Evolutionary conservation across 2,888 invertebrate genomes (phyloP), one percentile per base, ranked within the genome.

Genomic region (Vesta saturnalis): DNA sequence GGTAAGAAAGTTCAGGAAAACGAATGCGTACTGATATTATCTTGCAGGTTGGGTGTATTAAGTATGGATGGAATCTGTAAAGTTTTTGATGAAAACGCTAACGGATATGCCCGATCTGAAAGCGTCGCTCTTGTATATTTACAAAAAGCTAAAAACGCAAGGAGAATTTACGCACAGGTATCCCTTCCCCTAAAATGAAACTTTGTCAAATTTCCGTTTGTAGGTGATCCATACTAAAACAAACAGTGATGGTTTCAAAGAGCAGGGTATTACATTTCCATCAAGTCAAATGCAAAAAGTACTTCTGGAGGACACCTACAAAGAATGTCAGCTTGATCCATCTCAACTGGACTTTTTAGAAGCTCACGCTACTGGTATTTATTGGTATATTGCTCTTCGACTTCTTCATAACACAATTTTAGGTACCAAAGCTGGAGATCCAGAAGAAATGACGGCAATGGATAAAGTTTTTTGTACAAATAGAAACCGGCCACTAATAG

Each of bases 31-130:
- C 8, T n/a, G 8, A n/a, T 12, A 1, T 39, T 39, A 39, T 39
- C 23, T 23, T 39, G 3, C 39, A 39, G 39, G 90, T 85, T 91
- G 82, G 93, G 93, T 65, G 93, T 94, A 77, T 83, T 98, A 2
- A 93, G 96, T 1, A 85, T 89, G 0, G 94, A 96, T 71, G 97
- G 98, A 0, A 88, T 88, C 59, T 97, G 97, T 83, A 94, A 95
- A 79, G 92, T 94, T 49, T 98, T 99, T 80, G 98, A 99, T 83
- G 90, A 90, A 72, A 87, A 89, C 56, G 94, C 92, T 14, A 88
- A 91, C 76, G 95, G 96, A 0, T 96, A 95, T 77, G 92, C 90
- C 0, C 88, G 95, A n/a, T 91, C 94, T 12, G 96, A 96, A 83
- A 90, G 93, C 0, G 85, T 94, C 1, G 89, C 88, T 3, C 89